Evolutionary conservation across 2,797 vertebrate species (phyloP).

Genomic region (Acridotheres tristis): DNA sequence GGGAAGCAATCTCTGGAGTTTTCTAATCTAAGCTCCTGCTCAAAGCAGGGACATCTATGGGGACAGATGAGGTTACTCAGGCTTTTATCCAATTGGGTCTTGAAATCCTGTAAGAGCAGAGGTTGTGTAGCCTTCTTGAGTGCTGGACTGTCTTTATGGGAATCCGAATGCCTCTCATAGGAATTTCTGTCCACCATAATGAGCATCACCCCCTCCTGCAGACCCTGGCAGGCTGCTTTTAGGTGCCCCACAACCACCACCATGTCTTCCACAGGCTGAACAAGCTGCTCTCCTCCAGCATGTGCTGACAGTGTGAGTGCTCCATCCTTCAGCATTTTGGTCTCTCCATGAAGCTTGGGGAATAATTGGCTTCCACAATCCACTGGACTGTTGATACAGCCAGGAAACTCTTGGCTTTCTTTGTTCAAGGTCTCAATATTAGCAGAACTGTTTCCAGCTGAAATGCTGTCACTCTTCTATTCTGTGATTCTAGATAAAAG

Average conservation of each 20-base stretch:
- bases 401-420: neutral
- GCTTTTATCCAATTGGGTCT: neutral
- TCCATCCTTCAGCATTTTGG: neutral
- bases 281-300: neutral
- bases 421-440: neutral
- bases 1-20: neutral
- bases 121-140: neutral
- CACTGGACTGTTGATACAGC: neutral
- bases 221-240: neutral
- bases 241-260: rapidly evolving
- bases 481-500: neutral
- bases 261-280: neutral
- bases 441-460: neutral
- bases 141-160: neutral
- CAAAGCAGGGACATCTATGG: neutral
- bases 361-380: neutral
- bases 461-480: neutral
- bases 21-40: neutral
- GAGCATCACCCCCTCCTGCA: neutral
- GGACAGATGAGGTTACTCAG: neutral
- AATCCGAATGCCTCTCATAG: neutral
- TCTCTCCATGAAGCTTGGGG: neutral
- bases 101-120: neutral
- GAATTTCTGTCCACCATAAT: neutral
- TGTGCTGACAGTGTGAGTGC: neutral